Evolutionary conservation across 2,888 invertebrate genomes (phyloP), one percentile per base, ranked within the genome.

Genomic region (Petrophora chlorosata): DNA sequence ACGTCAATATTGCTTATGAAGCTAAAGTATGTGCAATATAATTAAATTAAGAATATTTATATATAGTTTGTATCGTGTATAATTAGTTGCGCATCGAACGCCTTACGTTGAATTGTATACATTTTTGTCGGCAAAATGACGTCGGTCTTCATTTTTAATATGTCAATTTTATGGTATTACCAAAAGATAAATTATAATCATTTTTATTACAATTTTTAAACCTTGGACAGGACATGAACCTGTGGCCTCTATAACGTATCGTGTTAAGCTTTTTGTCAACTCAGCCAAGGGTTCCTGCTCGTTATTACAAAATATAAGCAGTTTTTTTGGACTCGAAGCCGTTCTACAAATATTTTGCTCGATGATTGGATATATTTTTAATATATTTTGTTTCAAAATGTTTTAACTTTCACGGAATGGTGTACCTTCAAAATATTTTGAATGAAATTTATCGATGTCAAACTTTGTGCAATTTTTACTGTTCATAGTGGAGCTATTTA

Each of bases 1-100:
- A 73, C 85, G 85, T 85, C 85, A 84, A 84, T 67, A 65, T 60
- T 56, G 79, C 83, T 83, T 84, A 79, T 76, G 73, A 85, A 83
- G 78, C 77, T 67, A 64, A 61, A 41, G 58, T 63, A 30, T 73
- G 77, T 84, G 81, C 80, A 82, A 82, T 82, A 79, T 65, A 63
- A 61, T 61, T 22, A 25, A 45, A 17, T 22, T 25, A 34, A 41
- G 40, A 51, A 17, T 45, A 49, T 55, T 48, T 32, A 12, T 45
- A 19, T 30, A 46, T 49, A 47, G 48, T 50, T 25, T 65, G 45
- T 51, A 54, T 53, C 48, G 33, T 60, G 50, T 38, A 54, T 59
- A 33, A 7, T 28, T 26, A 26, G 9, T 39, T 52, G 26, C 28
- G 33, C 40, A 42, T 45, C 41, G 51, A 43, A 32, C 4, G 5